A percentile compares a stretch with the other conserved stretches of the same genome.
These are phyloP conservation scores for Hylaeus anthracinus DNA, from an alignment of 1,140 invertebrate genomes.

Conservation along the genomic window DNA sequence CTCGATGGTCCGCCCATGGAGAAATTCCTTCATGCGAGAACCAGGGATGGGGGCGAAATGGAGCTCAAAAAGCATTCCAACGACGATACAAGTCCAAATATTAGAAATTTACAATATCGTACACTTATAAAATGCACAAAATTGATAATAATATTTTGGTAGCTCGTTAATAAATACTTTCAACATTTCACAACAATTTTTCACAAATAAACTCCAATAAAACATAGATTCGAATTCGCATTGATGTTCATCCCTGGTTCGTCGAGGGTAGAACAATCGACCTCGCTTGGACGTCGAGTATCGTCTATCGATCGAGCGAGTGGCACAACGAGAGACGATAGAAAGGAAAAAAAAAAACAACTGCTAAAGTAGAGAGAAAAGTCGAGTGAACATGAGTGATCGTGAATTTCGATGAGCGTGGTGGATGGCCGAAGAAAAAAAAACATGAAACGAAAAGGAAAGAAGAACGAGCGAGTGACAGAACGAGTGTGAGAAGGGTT, in stretches of 20 bases:
- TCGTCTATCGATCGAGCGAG: slow-evolving; percentile 47
- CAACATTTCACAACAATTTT: too few relatives aligned
- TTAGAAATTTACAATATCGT: too few relatives aligned
- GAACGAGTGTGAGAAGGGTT: background rate
- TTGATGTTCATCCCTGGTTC: too few relatives aligned
- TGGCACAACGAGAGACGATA: slow-evolving; percentile 28
- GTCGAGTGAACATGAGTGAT: slow-evolving; percentile 12
- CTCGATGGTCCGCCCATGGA: slow-evolving; percentile 10
- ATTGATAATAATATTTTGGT: too few relatives aligned
- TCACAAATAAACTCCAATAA: too few relatives aligned
- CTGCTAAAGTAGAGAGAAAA: background rate
- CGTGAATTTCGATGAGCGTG: background rate
- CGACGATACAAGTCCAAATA: too few relatives aligned
- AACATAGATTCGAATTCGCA: too few relatives aligned
- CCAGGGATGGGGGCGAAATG: too few relatives aligned
- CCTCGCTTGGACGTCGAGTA: slow-evolving; percentile 5
- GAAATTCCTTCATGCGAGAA: too few relatives aligned
- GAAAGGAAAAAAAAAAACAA: background rate
- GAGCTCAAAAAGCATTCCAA: too few relatives aligned
- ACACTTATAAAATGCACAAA: too few relatives aligned
- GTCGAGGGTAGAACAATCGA: slow-evolving; percentile 10
- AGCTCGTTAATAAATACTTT: too few relatives aligned
- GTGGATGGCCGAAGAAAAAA: background rate
- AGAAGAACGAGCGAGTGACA: background rate
- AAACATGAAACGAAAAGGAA: background rate